A percentile compares a stretch with the other conserved stretches of the same genome.
Evolutionary conservation across 30 jellyfish, hydroid and myxozoan species (phyloP).

Genomic region (Clytia hemisphaerica): DNA sequence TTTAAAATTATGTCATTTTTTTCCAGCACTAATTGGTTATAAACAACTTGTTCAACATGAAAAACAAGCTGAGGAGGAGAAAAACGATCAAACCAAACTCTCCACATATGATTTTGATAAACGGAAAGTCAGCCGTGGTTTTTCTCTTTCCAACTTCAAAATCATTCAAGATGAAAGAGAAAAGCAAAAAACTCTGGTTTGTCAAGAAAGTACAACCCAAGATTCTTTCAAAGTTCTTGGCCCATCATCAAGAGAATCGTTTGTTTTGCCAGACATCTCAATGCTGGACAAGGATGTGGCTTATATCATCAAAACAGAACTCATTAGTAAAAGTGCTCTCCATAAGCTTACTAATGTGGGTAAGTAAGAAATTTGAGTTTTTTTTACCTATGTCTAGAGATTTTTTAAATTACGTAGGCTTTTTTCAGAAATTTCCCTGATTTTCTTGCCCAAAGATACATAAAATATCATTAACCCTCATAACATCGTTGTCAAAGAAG

Average conservation of each 20-base stretch:
- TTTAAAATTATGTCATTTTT: background rate
- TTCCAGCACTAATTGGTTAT: constrained; percentile 11
- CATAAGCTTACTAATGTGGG: constrained; percentile 64
- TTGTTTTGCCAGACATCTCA: constrained; percentile 68
- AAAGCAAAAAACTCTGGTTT: constrained; percentile 17
- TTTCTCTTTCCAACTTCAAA: constrained; percentile 69
- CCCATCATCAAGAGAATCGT: constrained; percentile 28
- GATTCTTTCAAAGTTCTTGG: constrained; percentile 26
- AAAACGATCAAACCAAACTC: too few species aligned
- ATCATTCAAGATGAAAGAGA: constrained; percentile 60
- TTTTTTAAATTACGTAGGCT: background rate
- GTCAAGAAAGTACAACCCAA: too few species aligned
- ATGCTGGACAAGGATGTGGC: constrained; percentile 42
- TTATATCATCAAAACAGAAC: constrained; percentile 51
- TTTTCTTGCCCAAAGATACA: too few species aligned
- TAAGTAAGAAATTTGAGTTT: background rate
- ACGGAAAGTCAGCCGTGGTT: constrained; percentile 40
- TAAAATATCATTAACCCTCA: background rate
- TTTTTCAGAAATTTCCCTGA: background rate
- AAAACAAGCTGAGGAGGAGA: background rate
- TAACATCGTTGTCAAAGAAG: background rate
- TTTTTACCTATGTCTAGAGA: background rate
- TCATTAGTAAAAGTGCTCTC: constrained; percentile 47
- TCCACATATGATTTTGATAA: background rate
- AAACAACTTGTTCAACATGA: background rate